Percentiles rank a stretch among this genome's conserved stretches.
Conservation (phyloP, 2,888 invertebrate species). For the Sepioteuthis lessoniana region DNA sequence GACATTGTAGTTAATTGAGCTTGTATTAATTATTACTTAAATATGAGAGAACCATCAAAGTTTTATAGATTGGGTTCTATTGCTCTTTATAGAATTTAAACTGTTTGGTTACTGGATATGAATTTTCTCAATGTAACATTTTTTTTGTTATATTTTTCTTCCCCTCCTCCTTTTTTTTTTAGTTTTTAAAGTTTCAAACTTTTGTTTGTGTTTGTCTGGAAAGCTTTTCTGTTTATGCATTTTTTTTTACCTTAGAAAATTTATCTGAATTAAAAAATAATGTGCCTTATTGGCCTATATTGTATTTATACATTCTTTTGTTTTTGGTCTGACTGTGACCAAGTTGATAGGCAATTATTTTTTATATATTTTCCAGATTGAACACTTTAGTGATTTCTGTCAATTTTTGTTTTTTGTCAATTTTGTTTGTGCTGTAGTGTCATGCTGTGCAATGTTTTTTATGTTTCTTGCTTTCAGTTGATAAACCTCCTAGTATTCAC, state of each 20-base stretch:
- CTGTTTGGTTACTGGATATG: neutral
- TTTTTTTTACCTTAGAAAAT: too few species aligned
- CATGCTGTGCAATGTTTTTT: constrained; percentile 48
- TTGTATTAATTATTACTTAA: too few species aligned
- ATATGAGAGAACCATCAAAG: too few species aligned
- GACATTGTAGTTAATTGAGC: too few species aligned
- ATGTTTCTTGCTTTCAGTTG: constrained; percentile 68
- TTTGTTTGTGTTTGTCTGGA: neutral
- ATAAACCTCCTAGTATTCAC: constrained; percentile 62
- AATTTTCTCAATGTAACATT: neutral
- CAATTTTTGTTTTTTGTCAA: constrained; percentile 44
- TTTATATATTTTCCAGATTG: constrained; percentile 16
- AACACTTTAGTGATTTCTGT: constrained; percentile 35
- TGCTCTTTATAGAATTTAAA: too few species aligned
- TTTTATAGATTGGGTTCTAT: too few species aligned
- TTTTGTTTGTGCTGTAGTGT: constrained; percentile 51
- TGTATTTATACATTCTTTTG: neutral
- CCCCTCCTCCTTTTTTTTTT: neutral
- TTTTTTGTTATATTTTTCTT: neutral
- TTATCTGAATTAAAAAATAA: too few species aligned
- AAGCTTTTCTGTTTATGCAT: neutral
- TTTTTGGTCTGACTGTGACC: constrained; percentile 21
- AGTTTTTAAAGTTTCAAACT: neutral
- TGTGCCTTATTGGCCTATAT: neutral
- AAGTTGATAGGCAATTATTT: neutral